Evolutionary conservation across 2,113 vertebrate species (phyloP), one percentile per base, ranked within the genome.

Genomic region (Burhinus oedicnemus): DNA sequence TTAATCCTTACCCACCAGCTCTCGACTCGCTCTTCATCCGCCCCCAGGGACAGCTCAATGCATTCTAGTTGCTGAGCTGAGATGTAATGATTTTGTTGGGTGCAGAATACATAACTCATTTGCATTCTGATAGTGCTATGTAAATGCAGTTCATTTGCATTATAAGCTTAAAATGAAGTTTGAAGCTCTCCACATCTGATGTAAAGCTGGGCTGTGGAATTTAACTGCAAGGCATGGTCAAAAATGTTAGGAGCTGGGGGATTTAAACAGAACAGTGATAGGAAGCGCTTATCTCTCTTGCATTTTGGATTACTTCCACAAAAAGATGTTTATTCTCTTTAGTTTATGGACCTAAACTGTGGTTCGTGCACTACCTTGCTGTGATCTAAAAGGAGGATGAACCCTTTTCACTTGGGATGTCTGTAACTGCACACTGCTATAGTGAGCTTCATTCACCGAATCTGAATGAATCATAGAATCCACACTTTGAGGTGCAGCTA

Each of bases 391-490:
- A 49, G 40, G 32, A 38, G 68, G 19, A 20, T 7, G 71, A 34
- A 6, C 13, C 26, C 20, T 19, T 25, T 68, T 15, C 27, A 22
- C 11, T 0, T 20, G 72, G n/a, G 26, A 5, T 68, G 25, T 47
- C 52, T 29, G 29, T 69, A 34, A 3, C 77, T 19, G 14, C 58
- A 20, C 7, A 2, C 17, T 47, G 44, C 49, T 42, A 3, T 6
- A 5, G 36, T 3, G 54, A 81, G 72, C 34, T 52, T 21, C 42
- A 2, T 8, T 74, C 11, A 1, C 0, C 1, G 30, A 3, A 4
- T 14, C 30, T 2, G 36, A 7, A 12, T 23, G 19, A 29, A 60
- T 11, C 14, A 14, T 44, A 14, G 44, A 44, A 44, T 44, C 44
- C 15, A 15, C 5, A 5, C 12, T 29, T 52, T 10, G 2, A 4